Percentiles rank a stretch among this genome's conserved stretches.
Conservation (phyloP, 2,113 vertebrate genomes). For the Felis chaus region DNA sequence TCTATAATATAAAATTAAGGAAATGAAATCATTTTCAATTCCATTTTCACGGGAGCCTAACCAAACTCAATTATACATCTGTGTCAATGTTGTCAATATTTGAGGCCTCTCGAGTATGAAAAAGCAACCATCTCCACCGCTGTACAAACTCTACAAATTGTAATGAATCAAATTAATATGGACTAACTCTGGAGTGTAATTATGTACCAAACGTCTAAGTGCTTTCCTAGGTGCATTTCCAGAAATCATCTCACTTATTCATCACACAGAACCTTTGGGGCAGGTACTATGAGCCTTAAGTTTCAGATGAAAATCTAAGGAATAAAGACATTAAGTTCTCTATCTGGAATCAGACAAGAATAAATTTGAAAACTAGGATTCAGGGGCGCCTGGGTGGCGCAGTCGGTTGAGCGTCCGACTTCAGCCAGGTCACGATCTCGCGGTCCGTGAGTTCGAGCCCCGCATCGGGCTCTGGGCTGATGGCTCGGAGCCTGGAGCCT, state of each 20-base stretch:
- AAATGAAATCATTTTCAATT: slow-evolving; percentile 42
- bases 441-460: too few species aligned
- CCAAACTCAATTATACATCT: neutral
- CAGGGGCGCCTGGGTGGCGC: too few species aligned
- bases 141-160: neutral
- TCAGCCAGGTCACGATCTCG: too few species aligned
- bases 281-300: neutral
- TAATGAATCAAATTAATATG: neutral
- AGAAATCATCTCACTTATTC: neutral
- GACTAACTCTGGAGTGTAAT: neutral
- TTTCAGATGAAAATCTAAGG: neutral
- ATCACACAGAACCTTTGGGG: neutral
- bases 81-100: neutral
- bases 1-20: slow-evolving; percentile 31
- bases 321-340: neutral
- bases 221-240: neutral
- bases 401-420: too few species aligned
- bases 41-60: neutral
- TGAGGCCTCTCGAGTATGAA: neutral
- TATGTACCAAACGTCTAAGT: neutral
- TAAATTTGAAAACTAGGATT: neutral
- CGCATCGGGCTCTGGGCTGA: too few species aligned
- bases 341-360: neutral
- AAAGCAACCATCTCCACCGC: neutral
- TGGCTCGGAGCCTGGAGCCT: too few species aligned